Evolutionary conservation across 2,888 invertebrate species (phyloP).

Genomic region (Saturnia pavonia): DNA sequence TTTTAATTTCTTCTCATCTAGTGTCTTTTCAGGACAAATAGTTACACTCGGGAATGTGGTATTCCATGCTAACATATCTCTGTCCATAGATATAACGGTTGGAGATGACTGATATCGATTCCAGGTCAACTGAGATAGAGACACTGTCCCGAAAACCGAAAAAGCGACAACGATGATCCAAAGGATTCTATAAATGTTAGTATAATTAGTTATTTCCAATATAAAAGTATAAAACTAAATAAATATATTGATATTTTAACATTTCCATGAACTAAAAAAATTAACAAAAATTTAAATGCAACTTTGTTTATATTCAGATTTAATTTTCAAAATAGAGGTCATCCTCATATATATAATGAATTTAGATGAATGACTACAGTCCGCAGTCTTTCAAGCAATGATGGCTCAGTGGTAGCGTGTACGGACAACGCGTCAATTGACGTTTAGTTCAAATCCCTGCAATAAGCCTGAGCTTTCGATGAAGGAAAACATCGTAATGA

Average conservation of each 20-base stretch:
- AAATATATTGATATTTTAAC: neutral
- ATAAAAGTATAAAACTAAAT: neutral
- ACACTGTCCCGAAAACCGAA: constrained; percentile 79
- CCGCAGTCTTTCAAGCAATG: too few relatives aligned
- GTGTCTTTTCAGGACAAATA: constrained; percentile 83
- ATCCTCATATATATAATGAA: too few relatives aligned
- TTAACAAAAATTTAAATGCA: neutral
- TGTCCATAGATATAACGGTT: constrained; percentile 88
- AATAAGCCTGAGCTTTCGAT: too few relatives aligned
- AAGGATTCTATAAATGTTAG: constrained; percentile 64
- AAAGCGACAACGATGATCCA: constrained; percentile 80
- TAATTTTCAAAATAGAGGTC: too few relatives aligned
- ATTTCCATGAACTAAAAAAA: too few relatives aligned
- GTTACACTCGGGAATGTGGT: constrained; percentile 87
- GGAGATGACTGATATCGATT: constrained; percentile 86
- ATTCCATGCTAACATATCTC: constrained; percentile 87
- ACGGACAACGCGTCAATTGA: too few relatives aligned
- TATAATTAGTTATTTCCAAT: neutral
- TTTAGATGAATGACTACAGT: too few relatives aligned
- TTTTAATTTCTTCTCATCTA: constrained; percentile 79
- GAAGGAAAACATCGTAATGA: too few relatives aligned
- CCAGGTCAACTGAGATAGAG: constrained; percentile 83
- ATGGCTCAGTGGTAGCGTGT: too few relatives aligned
- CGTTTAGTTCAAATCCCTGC: too few relatives aligned
- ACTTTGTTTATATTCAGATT: neutral